These are phyloP conservation scores for Zoanthus solanderi DNA, from an alignment of 92 coral and sea anemone species.

Conservation along the genomic window DNA sequence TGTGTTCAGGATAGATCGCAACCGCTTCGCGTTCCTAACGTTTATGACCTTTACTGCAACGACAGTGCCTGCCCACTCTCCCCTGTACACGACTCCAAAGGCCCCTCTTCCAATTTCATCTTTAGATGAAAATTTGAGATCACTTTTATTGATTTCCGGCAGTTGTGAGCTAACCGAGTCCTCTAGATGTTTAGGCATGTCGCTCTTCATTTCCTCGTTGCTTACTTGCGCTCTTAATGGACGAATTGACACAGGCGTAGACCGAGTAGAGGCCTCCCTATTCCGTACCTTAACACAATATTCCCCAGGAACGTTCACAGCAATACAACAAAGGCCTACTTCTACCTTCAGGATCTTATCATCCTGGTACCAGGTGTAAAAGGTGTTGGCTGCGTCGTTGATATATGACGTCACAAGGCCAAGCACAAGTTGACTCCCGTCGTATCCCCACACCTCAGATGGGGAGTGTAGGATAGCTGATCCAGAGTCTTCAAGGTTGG, in stretches of 20 bases:
- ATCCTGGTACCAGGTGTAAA: constrained; percentile 11
- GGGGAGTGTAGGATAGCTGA: constrained; percentile 1
- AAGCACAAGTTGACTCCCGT: constrained; percentile 11
- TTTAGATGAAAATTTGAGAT: neutral
- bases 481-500: neutral
- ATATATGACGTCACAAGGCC: neutral
- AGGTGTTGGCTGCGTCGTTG: neutral
- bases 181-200: neutral
- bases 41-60: neutral
- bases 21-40: neutral
- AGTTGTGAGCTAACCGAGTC: neutral
- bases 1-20: neutral
- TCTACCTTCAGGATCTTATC: neutral
- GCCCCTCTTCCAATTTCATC: neutral
- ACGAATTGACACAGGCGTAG: neutral
- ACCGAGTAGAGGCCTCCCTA: neutral
- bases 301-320: neutral
- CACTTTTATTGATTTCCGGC: neutral
- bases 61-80: neutral
- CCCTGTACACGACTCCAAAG: neutral
- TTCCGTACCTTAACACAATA: neutral
- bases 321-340: neutral
- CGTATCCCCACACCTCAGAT: constrained; percentile 11
- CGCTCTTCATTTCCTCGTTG: neutral
- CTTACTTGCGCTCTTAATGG: neutral